phyloP scores from a whole-genome alignment of 1,140 invertebrate genomes.

The Zaprionus kolodkinae region DNA sequence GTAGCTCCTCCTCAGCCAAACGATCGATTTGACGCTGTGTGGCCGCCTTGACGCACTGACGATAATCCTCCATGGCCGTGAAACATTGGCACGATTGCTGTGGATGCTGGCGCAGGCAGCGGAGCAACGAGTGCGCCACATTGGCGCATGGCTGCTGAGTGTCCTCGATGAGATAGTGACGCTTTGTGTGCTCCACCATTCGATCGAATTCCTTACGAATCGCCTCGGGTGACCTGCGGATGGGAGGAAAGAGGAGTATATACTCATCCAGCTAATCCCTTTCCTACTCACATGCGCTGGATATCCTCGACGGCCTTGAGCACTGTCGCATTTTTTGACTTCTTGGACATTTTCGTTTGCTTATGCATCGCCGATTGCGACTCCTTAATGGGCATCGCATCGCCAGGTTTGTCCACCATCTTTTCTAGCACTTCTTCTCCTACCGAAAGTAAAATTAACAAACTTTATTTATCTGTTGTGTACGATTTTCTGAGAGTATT shows the following conservation, averaged over 20 bases:
- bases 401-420: not conserved
- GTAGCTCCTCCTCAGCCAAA: conserved; percentile 2
- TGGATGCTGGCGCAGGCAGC: conserved; percentile 43
- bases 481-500: conserved; percentile 19
- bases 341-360: not conserved
- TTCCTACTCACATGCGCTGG: conserved; percentile 55
- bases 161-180: conserved; percentile 20
- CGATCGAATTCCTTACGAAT: conserved; percentile 61
- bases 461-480: conserved; percentile 12
- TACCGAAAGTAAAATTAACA: conserved; percentile 11
- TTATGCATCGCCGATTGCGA: not conserved
- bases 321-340: conserved; percentile 5
- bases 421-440: not conserved
- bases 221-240: conserved; percentile 37
- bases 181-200: conserved; percentile 25
- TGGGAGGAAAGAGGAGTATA: not conserved
- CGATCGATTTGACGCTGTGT: conserved; percentile 52
- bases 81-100: conserved; percentile 52
- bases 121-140: conserved; percentile 28
- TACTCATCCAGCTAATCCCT: too few species aligned
- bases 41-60: conserved; percentile 40
- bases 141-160: conserved; percentile 39
- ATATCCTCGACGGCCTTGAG: conserved; percentile 55
- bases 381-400: not conserved
- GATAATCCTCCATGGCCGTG: conserved; percentile 55